These are phyloP conservation scores for Dolichopus griseipennis DNA, from an alignment of 2,888 invertebrate genomes.

Conservation along the genomic window DNA sequence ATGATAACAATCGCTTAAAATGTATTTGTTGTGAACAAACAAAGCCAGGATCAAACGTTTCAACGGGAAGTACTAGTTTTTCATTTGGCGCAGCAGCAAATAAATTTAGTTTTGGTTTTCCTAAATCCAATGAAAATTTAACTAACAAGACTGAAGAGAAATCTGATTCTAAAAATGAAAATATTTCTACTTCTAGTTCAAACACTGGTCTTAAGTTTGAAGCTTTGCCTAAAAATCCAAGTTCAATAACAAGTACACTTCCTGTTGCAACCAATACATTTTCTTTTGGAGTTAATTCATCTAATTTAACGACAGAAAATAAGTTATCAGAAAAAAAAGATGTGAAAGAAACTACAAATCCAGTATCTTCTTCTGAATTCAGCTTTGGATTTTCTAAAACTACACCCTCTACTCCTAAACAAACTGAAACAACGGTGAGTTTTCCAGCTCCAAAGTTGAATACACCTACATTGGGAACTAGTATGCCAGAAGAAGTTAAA, in stretches of 20 bases:
- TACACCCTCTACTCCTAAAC: background rate
- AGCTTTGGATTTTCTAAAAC: background rate
- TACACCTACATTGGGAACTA: background rate
- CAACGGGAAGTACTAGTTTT: conserved; percentile 26
- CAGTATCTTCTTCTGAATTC: background rate
- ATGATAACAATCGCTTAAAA: conserved; percentile 42
- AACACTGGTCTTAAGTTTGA: conserved; percentile 17
- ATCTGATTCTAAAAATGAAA: background rate
- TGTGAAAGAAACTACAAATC: no score
- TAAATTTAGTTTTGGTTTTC: conserved; percentile 35
- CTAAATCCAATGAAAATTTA: conserved; percentile 26
- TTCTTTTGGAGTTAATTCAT: conserved; percentile 17
- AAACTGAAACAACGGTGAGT: background rate
- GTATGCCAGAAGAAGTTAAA: background rate
- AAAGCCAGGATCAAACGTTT: conserved; percentile 41
- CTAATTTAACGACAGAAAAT: background rate
- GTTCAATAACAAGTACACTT: conserved; percentile 11
- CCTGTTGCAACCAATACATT: conserved; percentile 14
- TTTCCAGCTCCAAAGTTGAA: background rate
- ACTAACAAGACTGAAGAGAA: conserved; percentile 13
- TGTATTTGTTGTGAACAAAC: conserved; percentile 53
- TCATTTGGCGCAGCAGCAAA: conserved; percentile 31
- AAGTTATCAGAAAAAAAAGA: no score
- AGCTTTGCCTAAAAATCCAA: conserved; percentile 13
- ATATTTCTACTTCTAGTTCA: background rate